Percentiles rank a stretch among this genome's conserved stretches.
Evolutionary conservation across 2,888 invertebrate genomes (phyloP).

Genomic region (Antheraea yamamai): DNA sequence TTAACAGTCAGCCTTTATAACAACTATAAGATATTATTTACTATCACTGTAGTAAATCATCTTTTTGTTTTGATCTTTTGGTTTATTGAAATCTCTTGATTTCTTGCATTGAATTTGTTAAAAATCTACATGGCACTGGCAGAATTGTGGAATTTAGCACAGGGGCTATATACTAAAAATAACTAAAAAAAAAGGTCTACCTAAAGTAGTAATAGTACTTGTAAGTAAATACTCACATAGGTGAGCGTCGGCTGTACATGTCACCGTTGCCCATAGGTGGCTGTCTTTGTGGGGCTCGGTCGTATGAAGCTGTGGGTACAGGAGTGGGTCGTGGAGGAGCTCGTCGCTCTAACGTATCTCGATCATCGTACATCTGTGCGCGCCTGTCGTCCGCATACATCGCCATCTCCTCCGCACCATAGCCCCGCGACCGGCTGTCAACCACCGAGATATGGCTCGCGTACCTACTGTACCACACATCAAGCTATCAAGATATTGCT

Average conservation of each 20-base stretch:
- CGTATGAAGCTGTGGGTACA: slow-evolving; percentile 56
- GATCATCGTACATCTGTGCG: slow-evolving; percentile 64
- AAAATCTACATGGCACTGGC: no score
- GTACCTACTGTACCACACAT: slow-evolving; percentile 22
- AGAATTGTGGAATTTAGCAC: no score
- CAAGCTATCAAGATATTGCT: background rate
- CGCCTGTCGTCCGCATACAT: slow-evolving; percentile 54
- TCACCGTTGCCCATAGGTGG: slow-evolving; percentile 69
- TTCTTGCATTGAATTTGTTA: no score
- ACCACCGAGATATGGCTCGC: slow-evolving; percentile 30
- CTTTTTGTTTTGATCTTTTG: no score
- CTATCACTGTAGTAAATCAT: no score
- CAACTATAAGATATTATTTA: no score
- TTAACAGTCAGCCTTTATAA: no score
- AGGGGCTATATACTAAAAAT: no score
- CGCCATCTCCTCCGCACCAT: slow-evolving; percentile 46
- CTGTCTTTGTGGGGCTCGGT: slow-evolving; percentile 57
- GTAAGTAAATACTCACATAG: slow-evolving; percentile 26
- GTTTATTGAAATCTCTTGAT: no score
- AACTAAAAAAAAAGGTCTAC: background rate
- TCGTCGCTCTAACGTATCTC: slow-evolving; percentile 66
- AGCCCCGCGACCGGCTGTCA: slow-evolving; percentile 37
- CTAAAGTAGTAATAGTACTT: background rate
- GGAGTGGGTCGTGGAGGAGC: slow-evolving; percentile 47
- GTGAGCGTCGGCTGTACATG: slow-evolving; percentile 77